Evolutionary conservation across 2,888 invertebrate genomes (phyloP).

Genomic region (Nezara viridula): DNA sequence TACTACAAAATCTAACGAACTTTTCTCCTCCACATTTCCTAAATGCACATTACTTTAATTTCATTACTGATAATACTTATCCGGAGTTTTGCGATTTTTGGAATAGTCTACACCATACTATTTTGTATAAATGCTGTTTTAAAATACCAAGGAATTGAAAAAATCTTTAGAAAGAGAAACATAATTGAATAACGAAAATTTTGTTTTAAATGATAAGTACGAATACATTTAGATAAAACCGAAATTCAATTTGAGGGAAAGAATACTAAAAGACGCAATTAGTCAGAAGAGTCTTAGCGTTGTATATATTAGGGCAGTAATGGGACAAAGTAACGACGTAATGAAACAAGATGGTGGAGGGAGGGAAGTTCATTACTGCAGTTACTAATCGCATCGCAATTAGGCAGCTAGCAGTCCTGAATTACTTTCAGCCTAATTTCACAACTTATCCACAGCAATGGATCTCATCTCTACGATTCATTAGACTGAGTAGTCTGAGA

Average conservation of each 20-base stretch:
- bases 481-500: not conserved
- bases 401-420: not conserved
- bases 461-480: not conserved
- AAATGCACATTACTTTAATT: no score
- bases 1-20: no score
- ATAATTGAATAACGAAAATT: no score
- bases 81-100: no score
- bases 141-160: no score
- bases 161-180: no score
- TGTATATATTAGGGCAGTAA: not conserved
- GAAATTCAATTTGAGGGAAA: not conserved
- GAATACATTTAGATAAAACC: no score
- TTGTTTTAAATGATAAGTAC: no score
- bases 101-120: no score
- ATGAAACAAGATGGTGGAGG: not conserved
- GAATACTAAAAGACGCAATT: not conserved
- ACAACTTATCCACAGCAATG: not conserved
- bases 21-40: no score
- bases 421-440: conserved; percentile 17
- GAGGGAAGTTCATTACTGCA: not conserved
- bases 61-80: no score
- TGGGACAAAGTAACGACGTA: not conserved
- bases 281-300: not conserved
- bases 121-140: no score
- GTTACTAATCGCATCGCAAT: conserved; percentile 23